phyloP scores from a whole-genome alignment of 2,113 vertebrate genomes.

The Lanius collurio region DNA sequence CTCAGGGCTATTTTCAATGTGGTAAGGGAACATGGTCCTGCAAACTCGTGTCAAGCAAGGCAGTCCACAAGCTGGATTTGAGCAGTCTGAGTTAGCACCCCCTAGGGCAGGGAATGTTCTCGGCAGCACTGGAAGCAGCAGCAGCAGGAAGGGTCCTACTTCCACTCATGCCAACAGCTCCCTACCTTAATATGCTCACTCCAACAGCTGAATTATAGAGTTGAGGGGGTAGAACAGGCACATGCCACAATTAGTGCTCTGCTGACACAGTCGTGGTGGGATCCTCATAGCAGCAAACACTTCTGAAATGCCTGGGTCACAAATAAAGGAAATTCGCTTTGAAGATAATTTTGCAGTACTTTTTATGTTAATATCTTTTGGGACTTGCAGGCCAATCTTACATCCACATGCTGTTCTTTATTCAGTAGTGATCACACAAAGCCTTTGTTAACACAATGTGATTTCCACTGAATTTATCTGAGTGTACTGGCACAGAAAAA shows the following conservation, averaged over 20 bases:
- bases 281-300: neutral
- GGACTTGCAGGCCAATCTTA: neutral
- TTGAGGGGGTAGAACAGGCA: neutral
- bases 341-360: neutral
- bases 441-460: neutral
- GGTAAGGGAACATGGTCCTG: neutral
- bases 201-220: neutral
- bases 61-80: neutral
- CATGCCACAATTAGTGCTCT: neutral
- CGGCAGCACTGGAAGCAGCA: neutral
- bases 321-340: neutral
- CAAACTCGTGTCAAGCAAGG: neutral
- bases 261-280: neutral
- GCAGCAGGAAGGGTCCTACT: neutral
- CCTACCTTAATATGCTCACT: neutral
- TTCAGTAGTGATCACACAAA: neutral
- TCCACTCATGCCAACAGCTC: neutral
- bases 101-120: neutral
- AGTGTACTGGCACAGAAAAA: neutral
- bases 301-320: neutral
- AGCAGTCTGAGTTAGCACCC: neutral
- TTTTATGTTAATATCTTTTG: neutral
- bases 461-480: neutral
- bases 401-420: neutral
- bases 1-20: neutral